Evolutionary conservation across 30 jellyfish, hydroid and myxozoan species (phyloP).

Genomic region (Pelagia noctiluca): DNA sequence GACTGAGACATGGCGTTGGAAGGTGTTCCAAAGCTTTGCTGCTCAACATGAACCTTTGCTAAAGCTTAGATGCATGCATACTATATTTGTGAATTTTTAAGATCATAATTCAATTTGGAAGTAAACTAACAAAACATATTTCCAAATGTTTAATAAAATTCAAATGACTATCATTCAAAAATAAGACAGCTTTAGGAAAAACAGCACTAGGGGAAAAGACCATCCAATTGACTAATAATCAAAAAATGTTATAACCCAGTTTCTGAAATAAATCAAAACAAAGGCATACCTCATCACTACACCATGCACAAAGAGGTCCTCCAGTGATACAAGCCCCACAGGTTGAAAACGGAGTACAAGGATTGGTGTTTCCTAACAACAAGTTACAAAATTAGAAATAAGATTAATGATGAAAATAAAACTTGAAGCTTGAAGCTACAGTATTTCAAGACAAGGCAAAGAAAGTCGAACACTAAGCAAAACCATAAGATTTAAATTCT

Average conservation of each 20-base stretch:
- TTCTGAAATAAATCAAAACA: not conserved
- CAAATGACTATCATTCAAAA: not conserved
- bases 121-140: not conserved
- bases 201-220: too few relatives aligned
- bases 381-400: too few relatives aligned
- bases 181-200: not conserved
- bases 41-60: too few relatives aligned
- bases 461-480: not conserved
- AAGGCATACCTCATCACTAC: slow-evolving; percentile 61
- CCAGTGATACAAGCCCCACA: slow-evolving; percentile 66
- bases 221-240: too few relatives aligned
- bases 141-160: not conserved
- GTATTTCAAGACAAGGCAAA: not conserved
- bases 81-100: too few relatives aligned
- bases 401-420: too few relatives aligned
- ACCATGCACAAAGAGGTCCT: slow-evolving; percentile 66
- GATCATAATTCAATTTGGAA: not conserved
- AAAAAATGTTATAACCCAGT: not conserved
- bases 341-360: slow-evolving; percentile 56
- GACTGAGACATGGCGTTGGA: too few relatives aligned
- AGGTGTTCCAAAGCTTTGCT: too few relatives aligned
- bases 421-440: too few relatives aligned
- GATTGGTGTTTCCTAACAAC: slow-evolving; percentile 64
- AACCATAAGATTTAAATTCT: not conserved
- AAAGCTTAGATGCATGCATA: too few relatives aligned